Evolutionary conservation across 2,113 vertebrate species (phyloP), one percentile per base, ranked within the genome.

Genomic region (Gobio gobio): DNA sequence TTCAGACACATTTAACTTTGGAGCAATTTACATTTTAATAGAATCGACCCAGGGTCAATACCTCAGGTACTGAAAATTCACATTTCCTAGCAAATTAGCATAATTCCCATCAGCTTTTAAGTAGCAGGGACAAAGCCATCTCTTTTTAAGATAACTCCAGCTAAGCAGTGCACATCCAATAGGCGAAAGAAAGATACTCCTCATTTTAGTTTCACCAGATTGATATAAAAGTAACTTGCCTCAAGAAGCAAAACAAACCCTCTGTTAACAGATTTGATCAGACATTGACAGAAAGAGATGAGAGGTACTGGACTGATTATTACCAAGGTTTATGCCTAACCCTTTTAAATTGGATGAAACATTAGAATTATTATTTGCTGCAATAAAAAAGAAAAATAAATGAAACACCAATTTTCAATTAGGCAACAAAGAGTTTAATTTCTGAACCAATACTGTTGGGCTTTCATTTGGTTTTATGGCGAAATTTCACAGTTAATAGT

Each of bases 11-110:
- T 93, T 92, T 91, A 83, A 89, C 90, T 93, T 88, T 89, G 88
- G 87, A 88, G 87, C 90, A 92, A 95, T 95, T 95, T 95, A 91
- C 94, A 95, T 95, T 94, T 95, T 95, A 95, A 95, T 95, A 90
- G 93, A 89, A 91, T 93, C 83, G 94, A 94, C 92, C 93, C 85
- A 88, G 64, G 93, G 93, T 94, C 94, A 94, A 91, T 92, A 94
- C 92, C 94, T 93, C 93, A 93, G 94, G 93, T 94, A 90, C 90
- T 85, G 84, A 92, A 92, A 93, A 92, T 89, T 93, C 93, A 91
- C 88, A 93, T 91, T 94, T 89, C 85, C 80, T 77, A 81, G 83
- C 63, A 94, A 93, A 95, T 95, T 94, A 91, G 92, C 94, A 95
- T 95, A 95, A 95, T 95, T 94, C 91, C 88, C 90, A 95, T 94